Conservation (phyloP, 92 coral and sea anemone genomes). For the Scolanthus callimorphus region DNA sequence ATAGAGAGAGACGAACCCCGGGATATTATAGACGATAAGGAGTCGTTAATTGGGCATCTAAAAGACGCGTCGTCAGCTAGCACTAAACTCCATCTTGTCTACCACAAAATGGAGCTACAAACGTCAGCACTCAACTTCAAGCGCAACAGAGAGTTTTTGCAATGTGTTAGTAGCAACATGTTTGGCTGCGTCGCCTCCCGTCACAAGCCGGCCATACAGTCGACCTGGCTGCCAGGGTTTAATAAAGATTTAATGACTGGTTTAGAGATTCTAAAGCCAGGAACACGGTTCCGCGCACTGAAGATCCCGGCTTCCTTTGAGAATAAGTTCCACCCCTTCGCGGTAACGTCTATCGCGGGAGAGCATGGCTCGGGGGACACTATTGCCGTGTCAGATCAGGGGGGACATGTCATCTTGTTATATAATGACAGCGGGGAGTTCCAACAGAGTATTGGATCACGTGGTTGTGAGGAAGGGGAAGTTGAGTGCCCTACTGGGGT, state of each 20-base stretch:
- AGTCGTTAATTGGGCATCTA: slow-evolving; percentile 49
- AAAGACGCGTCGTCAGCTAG: slow-evolving; percentile 49
- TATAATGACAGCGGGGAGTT: slow-evolving; percentile 61
- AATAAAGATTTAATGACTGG: slow-evolving; percentile 14
- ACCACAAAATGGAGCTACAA: slow-evolving; percentile 28
- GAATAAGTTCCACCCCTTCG: slow-evolving; percentile 59
- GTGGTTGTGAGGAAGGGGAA: slow-evolving; percentile 56
- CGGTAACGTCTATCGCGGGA: slow-evolving; percentile 34
- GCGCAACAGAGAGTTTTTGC: slow-evolving; percentile 50
- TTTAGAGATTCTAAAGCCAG: slow-evolving; percentile 52
- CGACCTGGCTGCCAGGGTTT: slow-evolving; percentile 3
- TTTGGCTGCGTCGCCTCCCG: slow-evolving; percentile 46
- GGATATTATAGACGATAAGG: slow-evolving; percentile 49
- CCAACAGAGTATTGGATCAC: slow-evolving; percentile 36
- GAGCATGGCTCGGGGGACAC: slow-evolving; percentile 21
- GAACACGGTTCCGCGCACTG: slow-evolving; percentile 51
- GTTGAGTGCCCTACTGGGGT: slow-evolving; percentile 78
- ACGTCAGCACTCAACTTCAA: slow-evolving; percentile 46
- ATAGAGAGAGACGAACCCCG: slow-evolving; percentile 48
- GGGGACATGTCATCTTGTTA: slow-evolving; percentile 50
- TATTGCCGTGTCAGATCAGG: slow-evolving; percentile 65
- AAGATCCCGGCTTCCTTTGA: slow-evolving; percentile 45
- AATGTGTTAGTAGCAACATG: slow-evolving; percentile 56
- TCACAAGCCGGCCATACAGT: slow-evolving; percentile 1
- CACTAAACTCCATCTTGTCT: slow-evolving; percentile 40